Evolutionary conservation across 2,888 invertebrate genomes (phyloP).

Genomic region (Temnothorax ravouxi): DNA sequence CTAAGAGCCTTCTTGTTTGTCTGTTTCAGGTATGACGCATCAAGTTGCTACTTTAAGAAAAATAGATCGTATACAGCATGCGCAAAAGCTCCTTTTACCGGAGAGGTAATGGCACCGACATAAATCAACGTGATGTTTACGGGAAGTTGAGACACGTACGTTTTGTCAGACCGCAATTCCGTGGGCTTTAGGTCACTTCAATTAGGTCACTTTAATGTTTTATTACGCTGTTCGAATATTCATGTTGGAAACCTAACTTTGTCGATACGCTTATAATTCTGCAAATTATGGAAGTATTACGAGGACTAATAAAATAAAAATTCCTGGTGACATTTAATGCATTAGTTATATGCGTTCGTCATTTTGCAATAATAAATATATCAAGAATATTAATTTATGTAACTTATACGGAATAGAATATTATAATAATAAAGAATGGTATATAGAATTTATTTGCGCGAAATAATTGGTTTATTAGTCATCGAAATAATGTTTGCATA

Average conservation of each 20-base stretch:
- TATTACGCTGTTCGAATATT: constrained; percentile 5
- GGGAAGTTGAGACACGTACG: constrained; percentile 28
- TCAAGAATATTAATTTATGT: neutral
- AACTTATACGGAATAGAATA: neutral
- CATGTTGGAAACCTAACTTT: constrained; percentile 9
- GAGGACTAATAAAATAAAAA: neutral
- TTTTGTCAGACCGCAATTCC: constrained; percentile 26
- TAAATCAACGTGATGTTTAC: constrained; percentile 43
- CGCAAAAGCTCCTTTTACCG: neutral
- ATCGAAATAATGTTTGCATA: constrained; percentile 50
- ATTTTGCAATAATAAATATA: constrained; percentile 10
- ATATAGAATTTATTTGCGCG: constrained; percentile 13
- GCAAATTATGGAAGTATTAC: neutral
- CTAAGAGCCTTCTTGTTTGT: constrained; percentile 19
- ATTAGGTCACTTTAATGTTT: constrained; percentile 25
- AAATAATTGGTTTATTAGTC: constrained; percentile 55
- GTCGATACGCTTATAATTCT: constrained; percentile 35
- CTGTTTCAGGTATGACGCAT: constrained; percentile 64
- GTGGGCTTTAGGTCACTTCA: constrained; percentile 17
- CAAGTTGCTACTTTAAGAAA: constrained; percentile 37
- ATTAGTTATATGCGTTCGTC: neutral
- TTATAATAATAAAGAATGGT: neutral
- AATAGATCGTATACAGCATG: neutral
- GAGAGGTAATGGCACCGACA: constrained; percentile 3
- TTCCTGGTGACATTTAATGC: neutral